phyloP scores from a whole-genome alignment of 2,888 invertebrate species.

The Eudemis profundana region DNA sequence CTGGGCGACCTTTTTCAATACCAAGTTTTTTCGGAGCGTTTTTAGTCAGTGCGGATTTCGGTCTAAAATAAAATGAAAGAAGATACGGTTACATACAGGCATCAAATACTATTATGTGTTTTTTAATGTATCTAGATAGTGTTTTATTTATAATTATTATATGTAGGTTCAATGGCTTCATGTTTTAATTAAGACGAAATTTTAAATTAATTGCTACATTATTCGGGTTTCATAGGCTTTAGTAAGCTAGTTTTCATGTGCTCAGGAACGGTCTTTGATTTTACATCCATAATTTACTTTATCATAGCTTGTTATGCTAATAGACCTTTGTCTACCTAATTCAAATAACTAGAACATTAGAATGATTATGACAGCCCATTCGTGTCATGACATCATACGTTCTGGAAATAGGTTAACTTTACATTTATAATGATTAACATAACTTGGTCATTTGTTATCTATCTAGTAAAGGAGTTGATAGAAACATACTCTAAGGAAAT shows the following conservation, averaged over 20 bases:
- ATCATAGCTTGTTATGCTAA: constrained; percentile 19
- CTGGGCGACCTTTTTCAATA: constrained; percentile 13
- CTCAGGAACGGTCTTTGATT: neutral
- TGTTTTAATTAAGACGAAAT: too few relatives aligned
- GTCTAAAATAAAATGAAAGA: constrained; percentile 2
- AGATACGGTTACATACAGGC: too few relatives aligned
- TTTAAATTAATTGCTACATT: too few relatives aligned
- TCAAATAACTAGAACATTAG: constrained; percentile 22
- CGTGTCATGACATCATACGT: constrained; percentile 25
- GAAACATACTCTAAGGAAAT: neutral
- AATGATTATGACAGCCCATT: neutral
- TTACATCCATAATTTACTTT: neutral
- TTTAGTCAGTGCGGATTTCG: constrained; percentile 7
- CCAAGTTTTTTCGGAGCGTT: constrained; percentile 9
- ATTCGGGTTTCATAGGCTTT: too few relatives aligned
- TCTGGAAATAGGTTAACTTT: constrained; percentile 1
- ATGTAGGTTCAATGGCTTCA: too few relatives aligned
- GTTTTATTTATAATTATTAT: too few relatives aligned
- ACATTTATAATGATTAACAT: constrained; percentile 18
- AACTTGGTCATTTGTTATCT: constrained; percentile 30
- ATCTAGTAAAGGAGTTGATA: constrained; percentile 12
- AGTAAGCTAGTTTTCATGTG: too few relatives aligned
- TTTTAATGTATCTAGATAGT: too few relatives aligned
- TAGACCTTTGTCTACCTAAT: constrained; percentile 17
- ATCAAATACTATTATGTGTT: too few relatives aligned